Percentiles rank a stretch among this genome's conserved stretches.
Evolutionary conservation across 2,888 invertebrate genomes (phyloP).

Genomic region (Melolontha melolontha): DNA sequence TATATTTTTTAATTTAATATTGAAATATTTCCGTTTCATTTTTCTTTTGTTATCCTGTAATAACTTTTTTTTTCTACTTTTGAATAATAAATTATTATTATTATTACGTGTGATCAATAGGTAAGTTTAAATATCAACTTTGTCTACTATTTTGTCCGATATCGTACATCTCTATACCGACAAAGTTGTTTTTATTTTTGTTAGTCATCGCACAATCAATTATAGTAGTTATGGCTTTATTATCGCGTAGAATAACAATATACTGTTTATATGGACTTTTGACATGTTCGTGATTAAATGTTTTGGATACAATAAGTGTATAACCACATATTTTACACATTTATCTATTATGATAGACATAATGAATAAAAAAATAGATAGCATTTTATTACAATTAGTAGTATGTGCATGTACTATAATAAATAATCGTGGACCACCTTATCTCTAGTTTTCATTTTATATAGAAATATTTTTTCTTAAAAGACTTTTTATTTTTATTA

Average conservation of each 20-base stretch:
- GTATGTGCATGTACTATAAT: too few relatives aligned
- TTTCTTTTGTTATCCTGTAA: too few relatives aligned
- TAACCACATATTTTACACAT: conserved; percentile 26
- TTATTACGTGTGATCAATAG: conserved; percentile 2
- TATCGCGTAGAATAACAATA: conserved; percentile 16
- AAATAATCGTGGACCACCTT: too few relatives aligned
- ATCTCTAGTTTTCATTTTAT: too few relatives aligned
- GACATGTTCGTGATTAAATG: conserved; percentile 30
- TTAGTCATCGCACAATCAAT: conserved; percentile 29
- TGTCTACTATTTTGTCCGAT: not conserved
- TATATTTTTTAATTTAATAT: too few relatives aligned
- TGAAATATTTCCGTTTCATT: too few relatives aligned
- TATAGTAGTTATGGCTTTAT: conserved; percentile 6
- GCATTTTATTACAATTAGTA: too few relatives aligned
- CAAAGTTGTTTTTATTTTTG: conserved; percentile 22
- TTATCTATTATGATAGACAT: not conserved
- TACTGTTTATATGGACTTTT: conserved; percentile 33
- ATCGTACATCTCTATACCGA: not conserved
- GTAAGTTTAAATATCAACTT: conserved; percentile 17
- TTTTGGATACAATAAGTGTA: conserved; percentile 24
- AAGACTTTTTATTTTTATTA: too few relatives aligned
- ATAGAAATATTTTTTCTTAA: too few relatives aligned
- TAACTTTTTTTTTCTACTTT: too few relatives aligned
- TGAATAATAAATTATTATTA: too few relatives aligned
- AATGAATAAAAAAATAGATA: too few relatives aligned